phyloP scores from a whole-genome alignment of 2,113 vertebrate genomes.

The Cottus gobio region DNA sequence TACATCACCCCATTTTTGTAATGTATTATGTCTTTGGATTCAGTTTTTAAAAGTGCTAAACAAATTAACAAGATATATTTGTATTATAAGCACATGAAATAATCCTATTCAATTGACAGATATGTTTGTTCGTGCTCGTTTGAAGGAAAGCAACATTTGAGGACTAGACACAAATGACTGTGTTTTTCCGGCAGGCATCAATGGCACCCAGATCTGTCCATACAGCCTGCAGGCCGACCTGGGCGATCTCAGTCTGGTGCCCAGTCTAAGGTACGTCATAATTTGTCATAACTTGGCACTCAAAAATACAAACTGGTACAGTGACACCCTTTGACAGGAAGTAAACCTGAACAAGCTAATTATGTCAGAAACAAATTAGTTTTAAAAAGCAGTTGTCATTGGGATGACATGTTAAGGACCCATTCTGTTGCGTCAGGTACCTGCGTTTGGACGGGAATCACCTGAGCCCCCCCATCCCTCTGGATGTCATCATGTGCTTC shows the following conservation, averaged over 20 bases:
- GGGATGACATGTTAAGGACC: neutral
- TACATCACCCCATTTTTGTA: neutral
- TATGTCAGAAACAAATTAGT: neutral
- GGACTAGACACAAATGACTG: neutral
- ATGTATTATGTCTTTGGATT: neutral
- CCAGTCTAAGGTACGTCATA: conserved; percentile 85
- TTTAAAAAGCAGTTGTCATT: conserved; percentile 1
- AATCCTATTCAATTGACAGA: neutral
- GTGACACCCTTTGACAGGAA: conserved; percentile 2
- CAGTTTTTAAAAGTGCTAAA: neutral
- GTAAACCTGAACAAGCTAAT: neutral
- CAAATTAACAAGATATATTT: neutral
- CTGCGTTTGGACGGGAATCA: conserved; percentile 95
- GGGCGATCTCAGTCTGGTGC: conserved; percentile 76
- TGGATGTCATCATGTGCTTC: conserved; percentile 98
- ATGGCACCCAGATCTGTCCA: conserved; percentile 94
- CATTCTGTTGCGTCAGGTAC: conserved; percentile 84
- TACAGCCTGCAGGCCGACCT: conserved; percentile 61
- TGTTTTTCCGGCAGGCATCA: conserved; percentile 85
- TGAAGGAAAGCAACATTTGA: neutral
- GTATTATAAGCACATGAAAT: neutral
- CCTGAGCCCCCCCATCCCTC: conserved; percentile 90
- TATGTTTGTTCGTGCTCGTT: neutral
- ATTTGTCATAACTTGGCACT: neutral
- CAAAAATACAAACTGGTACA: neutral